Conservation (phyloP, 2,113 vertebrate genomes). For the Labrus mixtus region DNA sequence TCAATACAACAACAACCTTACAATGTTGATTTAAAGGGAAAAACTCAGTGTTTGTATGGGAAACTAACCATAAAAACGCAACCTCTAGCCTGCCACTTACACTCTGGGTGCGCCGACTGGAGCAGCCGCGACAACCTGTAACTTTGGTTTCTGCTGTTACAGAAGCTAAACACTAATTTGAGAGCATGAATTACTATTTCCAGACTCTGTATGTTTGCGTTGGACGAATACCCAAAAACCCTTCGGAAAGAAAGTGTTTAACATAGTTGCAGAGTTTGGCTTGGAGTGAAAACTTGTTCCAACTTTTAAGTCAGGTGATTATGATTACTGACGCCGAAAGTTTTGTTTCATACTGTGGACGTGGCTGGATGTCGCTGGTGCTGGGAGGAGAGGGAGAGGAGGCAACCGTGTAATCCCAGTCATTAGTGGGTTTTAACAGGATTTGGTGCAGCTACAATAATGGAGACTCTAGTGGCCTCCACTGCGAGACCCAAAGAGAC, state of each 20-base stretch:
- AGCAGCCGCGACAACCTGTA: not conserved
- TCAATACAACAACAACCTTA: not conserved
- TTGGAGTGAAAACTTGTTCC: constrained; percentile 25
- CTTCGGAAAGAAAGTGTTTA: not conserved
- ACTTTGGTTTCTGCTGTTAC: constrained; percentile 3
- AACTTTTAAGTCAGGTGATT: constrained; percentile 56
- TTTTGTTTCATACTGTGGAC: constrained; percentile 63
- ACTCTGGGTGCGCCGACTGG: not conserved
- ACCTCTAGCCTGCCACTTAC: not conserved
- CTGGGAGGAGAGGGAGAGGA: constrained; percentile 57
- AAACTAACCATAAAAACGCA: not conserved
- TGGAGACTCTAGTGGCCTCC: constrained; percentile 78
- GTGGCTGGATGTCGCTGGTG: constrained; percentile 61
- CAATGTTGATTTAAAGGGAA: not conserved
- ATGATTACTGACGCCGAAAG: constrained; percentile 20
- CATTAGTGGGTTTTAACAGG: constrained; percentile 84
- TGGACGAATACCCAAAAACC: not conserved
- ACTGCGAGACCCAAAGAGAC: constrained; percentile 72
- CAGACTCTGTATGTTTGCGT: not conserved
- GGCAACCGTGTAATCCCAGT: constrained; percentile 79
- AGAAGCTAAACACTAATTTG: constrained; percentile 1
- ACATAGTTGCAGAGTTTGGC: not conserved
- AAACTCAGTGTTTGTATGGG: not conserved
- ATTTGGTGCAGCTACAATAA: constrained; percentile 80
- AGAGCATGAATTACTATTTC: not conserved